Evolutionary conservation across 2,113 vertebrate species (phyloP).

Genomic region (Apeltes quadracus): DNA sequence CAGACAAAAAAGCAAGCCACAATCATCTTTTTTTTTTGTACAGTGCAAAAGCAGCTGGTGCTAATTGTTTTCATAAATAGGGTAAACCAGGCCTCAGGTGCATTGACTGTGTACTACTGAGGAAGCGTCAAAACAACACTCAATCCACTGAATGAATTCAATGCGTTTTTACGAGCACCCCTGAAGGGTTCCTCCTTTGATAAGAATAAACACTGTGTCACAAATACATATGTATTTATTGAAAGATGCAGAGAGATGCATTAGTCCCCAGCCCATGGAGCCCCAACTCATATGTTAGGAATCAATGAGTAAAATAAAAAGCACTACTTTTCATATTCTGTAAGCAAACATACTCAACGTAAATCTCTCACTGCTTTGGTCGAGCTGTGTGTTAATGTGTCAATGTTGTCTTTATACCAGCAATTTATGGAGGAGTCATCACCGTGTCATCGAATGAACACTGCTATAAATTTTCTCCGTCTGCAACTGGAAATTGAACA

Average conservation of each 20-base stretch:
- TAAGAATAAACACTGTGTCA: not conserved
- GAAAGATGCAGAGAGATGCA: not conserved
- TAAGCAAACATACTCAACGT: not conserved
- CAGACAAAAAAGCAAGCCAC: not conserved
- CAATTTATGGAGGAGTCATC: not conserved
- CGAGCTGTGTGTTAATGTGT: too few species aligned
- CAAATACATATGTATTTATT: constrained; percentile 37
- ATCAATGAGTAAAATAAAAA: constrained; percentile 7
- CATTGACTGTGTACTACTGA: not conserved
- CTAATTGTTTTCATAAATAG: constrained; percentile 44
- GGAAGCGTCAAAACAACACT: constrained; percentile 8
- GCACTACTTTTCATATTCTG: not conserved
- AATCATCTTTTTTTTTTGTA: not conserved
- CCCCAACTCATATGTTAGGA: not conserved
- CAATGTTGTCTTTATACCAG: not conserved
- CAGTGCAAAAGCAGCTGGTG: constrained; percentile 14
- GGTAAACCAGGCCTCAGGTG: constrained; percentile 31
- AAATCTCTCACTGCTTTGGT: not conserved
- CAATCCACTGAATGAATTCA: constrained; percentile 21
- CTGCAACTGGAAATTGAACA: not conserved
- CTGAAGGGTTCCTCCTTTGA: constrained; percentile 17
- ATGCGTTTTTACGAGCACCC: constrained; percentile 1
- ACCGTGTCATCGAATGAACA: not conserved
- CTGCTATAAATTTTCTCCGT: not conserved
- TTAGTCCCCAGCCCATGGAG: not conserved